Evolutionary conservation across 2,113 vertebrate species (phyloP).

Genomic region (Pyxicephalus adspersus): DNA sequence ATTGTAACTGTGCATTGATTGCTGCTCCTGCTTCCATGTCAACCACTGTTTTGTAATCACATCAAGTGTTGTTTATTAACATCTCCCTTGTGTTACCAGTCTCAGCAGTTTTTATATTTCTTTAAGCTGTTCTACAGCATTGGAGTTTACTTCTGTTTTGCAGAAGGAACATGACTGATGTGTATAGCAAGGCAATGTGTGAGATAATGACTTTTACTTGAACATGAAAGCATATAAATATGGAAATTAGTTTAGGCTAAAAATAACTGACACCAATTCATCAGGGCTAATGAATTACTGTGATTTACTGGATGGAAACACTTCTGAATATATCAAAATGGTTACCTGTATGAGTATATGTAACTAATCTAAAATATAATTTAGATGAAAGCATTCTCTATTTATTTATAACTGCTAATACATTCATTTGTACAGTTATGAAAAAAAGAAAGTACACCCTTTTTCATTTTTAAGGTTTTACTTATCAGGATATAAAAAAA

Average conservation of each 20-base stretch:
- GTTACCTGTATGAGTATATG: no score
- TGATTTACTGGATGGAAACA: background rate
- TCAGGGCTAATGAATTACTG: conserved; percentile 7
- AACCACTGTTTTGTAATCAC: conserved; percentile 26
- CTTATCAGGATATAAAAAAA: no score
- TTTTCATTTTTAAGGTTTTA: no score
- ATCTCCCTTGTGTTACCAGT: background rate
- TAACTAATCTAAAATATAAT: no score
- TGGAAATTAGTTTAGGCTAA: background rate
- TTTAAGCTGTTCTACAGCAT: background rate
- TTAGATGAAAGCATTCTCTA: no score
- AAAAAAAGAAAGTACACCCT: no score
- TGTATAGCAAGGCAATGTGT: background rate
- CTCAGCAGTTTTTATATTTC: conserved; percentile 19
- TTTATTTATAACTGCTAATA: no score
- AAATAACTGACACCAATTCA: background rate
- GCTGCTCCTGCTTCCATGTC: conserved; percentile 1
- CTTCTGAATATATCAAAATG: no score
- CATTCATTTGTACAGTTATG: no score
- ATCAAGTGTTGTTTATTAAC: conserved; percentile 3
- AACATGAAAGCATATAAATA: background rate
- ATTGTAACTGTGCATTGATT: conserved; percentile 20
- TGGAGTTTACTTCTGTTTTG: conserved; percentile 11
- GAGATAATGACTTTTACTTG: conserved; percentile 8
- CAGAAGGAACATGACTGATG: background rate